Evolutionary conservation across 2,888 invertebrate species (phyloP), one percentile per base, ranked within the genome.

Genomic region (Ormia ochracea): DNA sequence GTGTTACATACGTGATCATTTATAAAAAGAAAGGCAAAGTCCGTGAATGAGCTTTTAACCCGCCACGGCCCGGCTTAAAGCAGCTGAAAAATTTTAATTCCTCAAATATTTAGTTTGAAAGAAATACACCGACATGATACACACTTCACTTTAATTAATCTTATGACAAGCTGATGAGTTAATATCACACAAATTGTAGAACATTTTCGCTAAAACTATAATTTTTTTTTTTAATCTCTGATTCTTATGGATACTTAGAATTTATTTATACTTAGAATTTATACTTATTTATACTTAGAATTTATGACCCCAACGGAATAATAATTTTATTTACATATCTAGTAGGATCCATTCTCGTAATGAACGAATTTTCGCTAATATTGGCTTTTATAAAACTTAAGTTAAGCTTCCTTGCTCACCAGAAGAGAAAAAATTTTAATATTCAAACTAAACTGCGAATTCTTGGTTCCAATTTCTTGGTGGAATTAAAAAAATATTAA

Each of bases 1-100:
- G 77, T 33, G 33, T 41, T 33, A 43, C 26, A 33, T 28, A 52
- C 76, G 69, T 77, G 77, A 74, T 77, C 2, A 6, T 26, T 17
- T 21, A 36, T 17, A 4, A 3, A 31, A 59, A 14, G 31, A 31
- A 48, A 14, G 21, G 7, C 72, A 61, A 76, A 75, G 70, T 72
- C 52, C 61, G 41, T 4, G 4, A 38, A 31, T 74, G 38, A 58
- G 74, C 63, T 70, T 66, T 56, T 36, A 12, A 38, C n/a, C 28
- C 33, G 1, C 43, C 2, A 4, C 10, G 50, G n/a, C 14, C 5
- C 17, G 5, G 0, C 9, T 19, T 19, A 1, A 19, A 5, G 17
- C 19, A 38, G 14, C 14, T 41, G 17, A 3, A 38, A 38, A 14
- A 0, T 14, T 3, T 31, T 4, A 10, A 31, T 6, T 31, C 10